A percentile compares a stretch with the other conserved stretches of the same genome.
Evolutionary conservation across 2,797 vertebrate species (phyloP).

Genomic region (Rhinichthys osculus): DNA sequence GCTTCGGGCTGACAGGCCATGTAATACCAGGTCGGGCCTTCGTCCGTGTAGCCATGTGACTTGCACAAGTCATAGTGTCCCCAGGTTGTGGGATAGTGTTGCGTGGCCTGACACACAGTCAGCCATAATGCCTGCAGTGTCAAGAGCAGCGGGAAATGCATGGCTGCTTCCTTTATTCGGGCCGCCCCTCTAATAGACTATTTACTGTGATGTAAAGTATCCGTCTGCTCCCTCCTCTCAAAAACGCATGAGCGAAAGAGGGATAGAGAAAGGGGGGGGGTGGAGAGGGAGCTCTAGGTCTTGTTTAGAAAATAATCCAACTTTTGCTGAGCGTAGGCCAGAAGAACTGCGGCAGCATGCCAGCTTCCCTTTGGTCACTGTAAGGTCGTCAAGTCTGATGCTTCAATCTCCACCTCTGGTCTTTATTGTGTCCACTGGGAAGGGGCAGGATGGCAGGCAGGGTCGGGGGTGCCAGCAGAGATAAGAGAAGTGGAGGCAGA

Average conservation of each 20-base stretch:
- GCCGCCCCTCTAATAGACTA: slow-evolving; percentile 44
- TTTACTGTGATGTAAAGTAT: slow-evolving; percentile 38
- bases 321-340: slow-evolving; percentile 67
- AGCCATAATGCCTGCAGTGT: slow-evolving; percentile 91
- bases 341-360: slow-evolving; percentile 80
- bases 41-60: slow-evolving; percentile 93
- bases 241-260: slow-evolving; percentile 21
- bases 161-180: slow-evolving; percentile 78
- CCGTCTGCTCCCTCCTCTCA: slow-evolving; percentile 58
- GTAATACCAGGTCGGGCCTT: slow-evolving; percentile 97
- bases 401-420: slow-evolving; percentile 41
- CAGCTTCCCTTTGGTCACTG: slow-evolving; percentile 62
- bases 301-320: slow-evolving; percentile 62
- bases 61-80: slow-evolving; percentile 98
- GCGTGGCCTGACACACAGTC: slow-evolving; percentile 84
- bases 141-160: slow-evolving; percentile 91
- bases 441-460: slow-evolving; percentile 49
- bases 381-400: slow-evolving; percentile 12
- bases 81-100: slow-evolving; percentile 94
- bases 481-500: slow-evolving; percentile 63
- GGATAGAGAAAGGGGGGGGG: neutral
- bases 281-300: neutral
- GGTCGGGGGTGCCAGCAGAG: slow-evolving; percentile 65
- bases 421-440: slow-evolving; percentile 21
- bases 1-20: slow-evolving; percentile 98